Evolutionary conservation across 2,113 vertebrate species (phyloP).

Genomic region (Triplophysa siluroides): DNA sequence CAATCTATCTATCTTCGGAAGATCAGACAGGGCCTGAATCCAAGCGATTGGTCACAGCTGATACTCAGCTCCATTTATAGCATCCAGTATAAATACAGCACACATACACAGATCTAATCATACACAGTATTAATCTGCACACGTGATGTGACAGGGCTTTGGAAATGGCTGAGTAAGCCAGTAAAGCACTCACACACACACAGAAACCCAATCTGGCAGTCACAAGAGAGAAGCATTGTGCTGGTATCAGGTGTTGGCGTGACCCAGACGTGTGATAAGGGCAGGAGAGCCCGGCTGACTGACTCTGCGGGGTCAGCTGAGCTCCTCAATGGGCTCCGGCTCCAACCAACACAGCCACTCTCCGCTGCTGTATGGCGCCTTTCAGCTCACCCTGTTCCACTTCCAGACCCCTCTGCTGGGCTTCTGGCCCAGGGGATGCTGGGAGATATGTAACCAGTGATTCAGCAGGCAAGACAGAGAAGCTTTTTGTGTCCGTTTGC

Average conservation of each 20-base stretch:
- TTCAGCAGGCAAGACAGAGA: constrained; percentile 41
- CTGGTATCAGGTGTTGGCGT: constrained; percentile 47
- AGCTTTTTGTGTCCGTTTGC: constrained; percentile 39
- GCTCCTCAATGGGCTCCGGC: constrained; percentile 53
- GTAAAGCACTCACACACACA: constrained; percentile 22
- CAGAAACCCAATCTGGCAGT: constrained; percentile 23
- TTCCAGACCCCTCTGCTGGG: constrained; percentile 21
- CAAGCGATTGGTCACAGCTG: not conserved
- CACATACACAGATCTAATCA: constrained; percentile 1
- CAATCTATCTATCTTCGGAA: not conserved
- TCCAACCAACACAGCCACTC: constrained; percentile 49
- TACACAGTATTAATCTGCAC: constrained; percentile 12
- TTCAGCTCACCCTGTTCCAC: constrained; percentile 36
- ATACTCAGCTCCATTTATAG: not conserved
- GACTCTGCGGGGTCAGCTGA: constrained; percentile 54
- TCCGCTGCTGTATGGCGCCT: constrained; percentile 47
- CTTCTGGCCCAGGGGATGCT: constrained; percentile 32
- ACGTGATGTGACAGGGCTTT: not conserved
- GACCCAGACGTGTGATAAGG: constrained; percentile 50
- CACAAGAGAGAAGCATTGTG: constrained; percentile 48
- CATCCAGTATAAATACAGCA: not conserved
- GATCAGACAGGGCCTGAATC: not conserved
- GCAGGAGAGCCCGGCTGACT: constrained; percentile 41
- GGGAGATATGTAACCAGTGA: constrained; percentile 42
- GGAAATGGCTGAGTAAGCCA: constrained; percentile 24